These are phyloP conservation scores for Bryconaethiops microstoma DNA, from an alignment of 2,797 vertebrate genomes.

Conservation along the genomic window DNA sequence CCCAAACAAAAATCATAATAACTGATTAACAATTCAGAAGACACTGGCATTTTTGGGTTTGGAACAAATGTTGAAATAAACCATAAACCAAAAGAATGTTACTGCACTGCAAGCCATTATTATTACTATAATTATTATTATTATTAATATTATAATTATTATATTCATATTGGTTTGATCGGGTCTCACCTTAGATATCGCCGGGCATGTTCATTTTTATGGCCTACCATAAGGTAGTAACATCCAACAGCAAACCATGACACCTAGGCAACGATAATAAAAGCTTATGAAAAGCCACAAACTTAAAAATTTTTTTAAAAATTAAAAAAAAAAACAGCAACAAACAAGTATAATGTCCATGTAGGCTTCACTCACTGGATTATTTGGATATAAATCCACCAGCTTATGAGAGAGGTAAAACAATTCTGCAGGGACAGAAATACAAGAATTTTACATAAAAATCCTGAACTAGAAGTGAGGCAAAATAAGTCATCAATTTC, in stretches of 20 bases:
- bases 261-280: conserved; percentile 63
- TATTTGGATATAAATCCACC: conserved; percentile 98
- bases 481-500: conserved; percentile 28
- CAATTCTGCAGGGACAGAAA: conserved; percentile 80
- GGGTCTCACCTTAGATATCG: conserved; percentile 90
- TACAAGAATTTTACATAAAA: background rate
- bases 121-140: no score
- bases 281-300: background rate
- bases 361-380: conserved; percentile 86
- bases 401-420: conserved; percentile 99
- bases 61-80: no score
- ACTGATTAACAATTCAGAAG: background rate
- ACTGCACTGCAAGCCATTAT: background rate
- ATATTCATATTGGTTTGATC: background rate
- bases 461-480: background rate
- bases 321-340: background rate
- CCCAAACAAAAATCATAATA: conserved; percentile 22
- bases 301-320: no score
- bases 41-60: no score
- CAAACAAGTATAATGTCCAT: background rate
- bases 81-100: no score
- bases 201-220: conserved; percentile 97
- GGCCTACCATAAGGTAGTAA: conserved; percentile 98
- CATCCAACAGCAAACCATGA: conserved; percentile 98
- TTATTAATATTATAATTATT: no score